Percentiles rank a stretch among this genome's conserved stretches.
phyloP scores from a whole-genome alignment of 2,888 invertebrate species.

The Leucoptera coffeella region DNA sequence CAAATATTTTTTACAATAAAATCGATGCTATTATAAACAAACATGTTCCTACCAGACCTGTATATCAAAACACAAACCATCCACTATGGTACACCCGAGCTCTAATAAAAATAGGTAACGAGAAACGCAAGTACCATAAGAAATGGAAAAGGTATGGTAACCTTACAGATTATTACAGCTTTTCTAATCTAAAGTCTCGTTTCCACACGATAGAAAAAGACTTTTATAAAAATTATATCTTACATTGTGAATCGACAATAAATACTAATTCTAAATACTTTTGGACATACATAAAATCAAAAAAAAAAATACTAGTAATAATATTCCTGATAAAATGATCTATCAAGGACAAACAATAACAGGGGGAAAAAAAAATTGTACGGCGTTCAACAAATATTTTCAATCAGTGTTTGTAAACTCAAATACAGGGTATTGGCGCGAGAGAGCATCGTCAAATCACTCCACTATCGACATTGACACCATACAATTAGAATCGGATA shows the following conservation, averaged over 20 bases:
- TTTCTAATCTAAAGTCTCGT: neutral
- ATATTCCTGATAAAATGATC: neutral
- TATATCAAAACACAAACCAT: neutral
- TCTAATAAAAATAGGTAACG: conserved; percentile 1
- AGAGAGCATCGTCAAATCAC: too few species aligned
- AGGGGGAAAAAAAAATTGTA: neutral
- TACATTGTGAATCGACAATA: conserved; percentile 3
- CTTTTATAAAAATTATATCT: conserved; percentile 4
- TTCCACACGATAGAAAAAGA: conserved; percentile 2
- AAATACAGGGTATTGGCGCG: too few species aligned
- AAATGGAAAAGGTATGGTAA: conserved; percentile 2
- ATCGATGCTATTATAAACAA: conserved; percentile 1
- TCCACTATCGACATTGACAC: too few species aligned
- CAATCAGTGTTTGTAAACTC: conserved; percentile 1
- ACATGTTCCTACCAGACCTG: conserved; percentile 1
- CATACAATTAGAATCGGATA: too few species aligned
- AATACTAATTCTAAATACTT: neutral
- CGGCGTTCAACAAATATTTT: conserved; percentile 1
- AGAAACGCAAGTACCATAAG: conserved; percentile 1
- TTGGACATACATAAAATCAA: conserved; percentile 1
- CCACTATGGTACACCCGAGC: conserved; percentile 1
- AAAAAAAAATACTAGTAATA: neutral
- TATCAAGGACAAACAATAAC: neutral
- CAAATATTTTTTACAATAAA: neutral
- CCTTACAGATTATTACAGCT: conserved; percentile 1